Base-by-base conservation (phyloP, 2,113 vertebrate genomes). In the Indri indri region DNA sequence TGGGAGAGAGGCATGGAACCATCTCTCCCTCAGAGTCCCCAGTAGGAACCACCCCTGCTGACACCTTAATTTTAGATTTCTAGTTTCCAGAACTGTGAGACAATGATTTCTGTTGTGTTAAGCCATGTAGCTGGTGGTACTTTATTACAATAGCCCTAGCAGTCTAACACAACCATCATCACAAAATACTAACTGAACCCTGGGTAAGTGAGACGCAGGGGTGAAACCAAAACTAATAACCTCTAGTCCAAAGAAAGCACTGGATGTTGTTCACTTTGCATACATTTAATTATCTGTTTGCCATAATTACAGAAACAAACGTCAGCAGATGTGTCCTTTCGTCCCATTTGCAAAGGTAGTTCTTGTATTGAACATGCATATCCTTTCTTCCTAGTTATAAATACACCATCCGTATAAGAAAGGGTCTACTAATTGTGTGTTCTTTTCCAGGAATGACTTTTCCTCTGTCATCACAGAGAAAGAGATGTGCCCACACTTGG, bases 321-420 rank as follows among this genome's bases (percentile, higher is more conserved):
- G 8, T 7, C 37, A 20, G 22, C 18, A 9, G 2, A 5, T 2
- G 1, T 25, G 20, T 5, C 32, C 37, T 2, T 40, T 23, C 65
- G 9, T 81, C 20, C 30, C 7, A 17, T 18, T 27, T 32, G 25
- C 32, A 13, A 40, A 54, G 25, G 45, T 37, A 27, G 1, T 11
- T 37, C 52, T 47, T 10, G 10, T 5, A 2, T 11, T n/a, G 65
- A 20, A 27, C 20, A 4, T 14, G 5, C 0, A 4, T 61, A 23
- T 5, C 20, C 10, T 83, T 5, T 20, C 22, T 45, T n/a, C 32
- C 37, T 22, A 4, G 5, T 16, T 8, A 13, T 37, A n/a, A 25
- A 59, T 14, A 18, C 1, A 0, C 25, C 27, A 2, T 7, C n/a
- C 57, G 6, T 45, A 23, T 4, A 25, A n/a, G 25, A 20, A 5